Conservation (phyloP, 2,888 invertebrate species). For the Netelia fuscicornis region DNA sequence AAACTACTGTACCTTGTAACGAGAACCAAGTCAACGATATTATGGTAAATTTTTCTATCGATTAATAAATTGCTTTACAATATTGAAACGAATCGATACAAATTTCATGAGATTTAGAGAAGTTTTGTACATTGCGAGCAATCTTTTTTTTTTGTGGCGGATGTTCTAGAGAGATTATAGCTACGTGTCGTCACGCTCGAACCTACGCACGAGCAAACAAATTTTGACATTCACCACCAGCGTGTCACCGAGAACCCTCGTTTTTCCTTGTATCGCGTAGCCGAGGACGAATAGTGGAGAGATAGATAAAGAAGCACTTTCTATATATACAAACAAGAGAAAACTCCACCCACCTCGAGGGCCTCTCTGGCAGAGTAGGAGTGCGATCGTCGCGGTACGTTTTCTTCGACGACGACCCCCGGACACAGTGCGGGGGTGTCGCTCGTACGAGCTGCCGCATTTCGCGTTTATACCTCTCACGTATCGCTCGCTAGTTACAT, state of each 20-base stretch:
- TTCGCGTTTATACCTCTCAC: constrained; percentile 47
- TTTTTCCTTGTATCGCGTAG: neutral
- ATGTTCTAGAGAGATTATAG: neutral
- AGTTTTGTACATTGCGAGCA: too few species aligned
- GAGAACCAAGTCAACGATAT: too few species aligned
- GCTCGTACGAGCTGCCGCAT: constrained; percentile 71
- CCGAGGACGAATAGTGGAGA: neutral
- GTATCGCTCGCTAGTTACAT: constrained; percentile 13
- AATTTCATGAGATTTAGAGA: too few species aligned
- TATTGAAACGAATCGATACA: too few species aligned
- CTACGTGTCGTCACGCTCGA: neutral
- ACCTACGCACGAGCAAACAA: neutral
- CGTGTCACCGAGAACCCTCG: neutral
- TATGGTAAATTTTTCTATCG: too few species aligned
- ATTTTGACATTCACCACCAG: neutral
- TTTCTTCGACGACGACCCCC: constrained; percentile 59
- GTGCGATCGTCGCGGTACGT: constrained; percentile 59
- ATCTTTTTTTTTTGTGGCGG: too few species aligned
- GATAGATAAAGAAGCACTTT: neutral
- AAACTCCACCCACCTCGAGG: constrained; percentile 57
- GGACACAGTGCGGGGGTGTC: constrained; percentile 75
- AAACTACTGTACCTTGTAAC: too few species aligned
- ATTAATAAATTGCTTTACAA: too few species aligned
- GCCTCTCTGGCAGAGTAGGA: constrained; percentile 53
- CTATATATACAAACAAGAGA: constrained; percentile 7